phyloP scores from a whole-genome alignment of 2,888 invertebrate species.

The Eupelmus urozonus region DNA sequence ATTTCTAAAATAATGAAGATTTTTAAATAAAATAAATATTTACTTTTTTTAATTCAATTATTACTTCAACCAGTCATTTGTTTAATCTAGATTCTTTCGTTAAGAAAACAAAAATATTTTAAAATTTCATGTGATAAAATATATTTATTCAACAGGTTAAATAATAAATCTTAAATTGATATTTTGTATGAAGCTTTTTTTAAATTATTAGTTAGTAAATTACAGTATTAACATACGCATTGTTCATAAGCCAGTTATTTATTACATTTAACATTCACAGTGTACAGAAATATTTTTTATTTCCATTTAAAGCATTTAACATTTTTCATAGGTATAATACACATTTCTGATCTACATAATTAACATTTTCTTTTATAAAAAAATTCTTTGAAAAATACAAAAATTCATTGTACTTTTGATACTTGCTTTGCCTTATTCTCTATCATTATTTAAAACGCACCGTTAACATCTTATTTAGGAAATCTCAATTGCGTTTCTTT shows the following conservation, averaged over 20 bases:
- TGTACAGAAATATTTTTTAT: slow-evolving; percentile 42
- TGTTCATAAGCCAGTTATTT: slow-evolving; percentile 24
- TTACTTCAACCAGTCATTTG: no score
- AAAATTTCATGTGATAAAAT: no score
- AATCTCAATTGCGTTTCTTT: slow-evolving; percentile 28
- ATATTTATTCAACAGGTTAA: no score
- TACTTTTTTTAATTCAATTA: no score
- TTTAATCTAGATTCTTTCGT: no score
- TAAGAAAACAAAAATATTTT: no score
- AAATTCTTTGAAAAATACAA: slow-evolving; percentile 46
- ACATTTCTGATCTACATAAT: slow-evolving; percentile 42
- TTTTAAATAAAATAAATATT: no score
- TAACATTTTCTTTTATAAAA: slow-evolving; percentile 43
- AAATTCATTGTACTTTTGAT: slow-evolving; percentile 45
- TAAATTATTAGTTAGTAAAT: no score
- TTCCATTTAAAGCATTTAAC: slow-evolving; percentile 43
- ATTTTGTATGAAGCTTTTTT: no score
- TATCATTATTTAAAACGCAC: slow-evolving; percentile 27
- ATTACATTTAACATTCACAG: slow-evolving; percentile 32
- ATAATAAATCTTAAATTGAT: no score
- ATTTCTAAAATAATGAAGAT: no score
- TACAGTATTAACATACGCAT: not conserved
- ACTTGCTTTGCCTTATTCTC: slow-evolving; percentile 30
- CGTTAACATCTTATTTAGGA: slow-evolving; percentile 41
- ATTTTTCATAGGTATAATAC: slow-evolving; percentile 11